These are phyloP conservation scores for Epizoanthus illoricatus DNA, from an alignment of 92 coral and sea anemone genomes.

Conservation along the genomic window DNA sequence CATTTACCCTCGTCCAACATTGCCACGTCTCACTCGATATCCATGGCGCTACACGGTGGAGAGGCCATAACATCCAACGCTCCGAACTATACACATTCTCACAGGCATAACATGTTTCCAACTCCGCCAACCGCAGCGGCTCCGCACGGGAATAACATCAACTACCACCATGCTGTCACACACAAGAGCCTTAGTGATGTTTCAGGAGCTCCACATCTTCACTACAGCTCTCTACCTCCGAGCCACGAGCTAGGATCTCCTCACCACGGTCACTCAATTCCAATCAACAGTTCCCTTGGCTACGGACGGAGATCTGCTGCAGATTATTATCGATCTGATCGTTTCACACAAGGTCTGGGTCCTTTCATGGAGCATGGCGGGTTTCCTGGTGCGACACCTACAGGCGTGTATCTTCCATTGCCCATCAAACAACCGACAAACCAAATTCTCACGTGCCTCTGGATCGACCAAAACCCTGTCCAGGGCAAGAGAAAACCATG, in stretches of 20 bases:
- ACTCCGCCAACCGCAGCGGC: conserved; percentile 75
- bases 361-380: conserved; percentile 81
- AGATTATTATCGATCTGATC: conserved; percentile 75
- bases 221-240: conserved; percentile 76
- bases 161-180: conserved; percentile 85
- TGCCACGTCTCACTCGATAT: conserved; percentile 72
- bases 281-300: conserved; percentile 68
- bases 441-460: conserved; percentile 94
- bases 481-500: conserved; percentile 92
- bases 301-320: conserved; percentile 64
- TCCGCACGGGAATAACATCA: conserved; percentile 83
- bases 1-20: conserved; percentile 79
- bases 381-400: conserved; percentile 79
- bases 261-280: conserved; percentile 86
- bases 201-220: conserved; percentile 65
- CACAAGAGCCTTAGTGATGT: conserved; percentile 81
- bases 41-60: conserved; percentile 67
- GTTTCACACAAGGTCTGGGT: conserved; percentile 81
- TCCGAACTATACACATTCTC: conserved; percentile 70
- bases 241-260: conserved; percentile 77
- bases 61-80: conserved; percentile 83
- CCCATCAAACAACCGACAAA: conserved; percentile 89
- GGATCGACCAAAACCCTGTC: conserved; percentile 93
- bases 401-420: conserved; percentile 78
- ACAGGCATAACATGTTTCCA: conserved; percentile 79